Base-by-base conservation (phyloP, 2,113 vertebrate species). In the Bettongia penicillata region DNA sequence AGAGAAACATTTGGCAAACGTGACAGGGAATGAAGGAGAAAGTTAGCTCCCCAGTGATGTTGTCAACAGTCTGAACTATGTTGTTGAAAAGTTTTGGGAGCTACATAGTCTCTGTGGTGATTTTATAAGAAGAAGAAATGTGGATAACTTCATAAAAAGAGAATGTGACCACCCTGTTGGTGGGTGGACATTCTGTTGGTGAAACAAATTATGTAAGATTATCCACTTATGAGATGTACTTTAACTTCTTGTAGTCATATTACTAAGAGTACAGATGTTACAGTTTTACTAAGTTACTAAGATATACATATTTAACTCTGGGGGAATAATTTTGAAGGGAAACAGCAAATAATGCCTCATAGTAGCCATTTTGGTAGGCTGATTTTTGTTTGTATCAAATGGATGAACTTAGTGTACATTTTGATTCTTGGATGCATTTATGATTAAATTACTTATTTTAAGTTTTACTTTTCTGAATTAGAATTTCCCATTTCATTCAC, bases 101-200 rank as follows among this genome's bases (percentile, higher is more conserved):
- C 53, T 19, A 0, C 37, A 7, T 26, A 2, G 37, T 92, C 89
- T 95, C 68, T 23, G 1, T 3, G 0, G 51, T 77, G 12, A 25
- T 90, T 95, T 93, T 51, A 55, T n/a, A 23, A 95, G 68, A 91
- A 90, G 61, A 55, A 77, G 28, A 77, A 84, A 43, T 84, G n/a
- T 84, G 68, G n/a, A 84, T 43, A 84, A 84, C n/a, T 84, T 89
- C 47, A 50, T 95, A 49, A 93, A 91, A 37, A 93, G 51, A 89
- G 37, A 3, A 6, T 91, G 9, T 84, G 68, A 43, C 68, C 68
- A 84, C 68, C 68, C 68, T 43, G 68, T 84, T 84, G n/a, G 68
- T 84, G 68, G 68, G 68, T 84, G 68, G 68, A 84, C 68, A 84
- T 19, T 84, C 68, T 84, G 68, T 43, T 43, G 68, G 68, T 84